Evolutionary conservation across 1,140 invertebrate species (phyloP).

Genomic region (Dufourea novaeangliae): DNA sequence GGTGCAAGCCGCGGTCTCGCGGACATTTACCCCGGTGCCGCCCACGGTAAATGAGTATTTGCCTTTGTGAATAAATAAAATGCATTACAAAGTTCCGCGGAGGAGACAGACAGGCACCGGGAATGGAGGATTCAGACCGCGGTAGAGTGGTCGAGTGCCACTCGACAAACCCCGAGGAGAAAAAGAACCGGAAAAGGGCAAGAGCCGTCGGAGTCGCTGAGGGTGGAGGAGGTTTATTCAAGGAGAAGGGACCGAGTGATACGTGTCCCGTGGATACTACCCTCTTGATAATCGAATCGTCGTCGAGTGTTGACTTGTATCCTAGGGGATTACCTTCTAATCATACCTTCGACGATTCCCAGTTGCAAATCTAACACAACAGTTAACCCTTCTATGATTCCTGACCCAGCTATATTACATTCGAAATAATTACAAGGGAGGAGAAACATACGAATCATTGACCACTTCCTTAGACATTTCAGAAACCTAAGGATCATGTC

Average conservation of each 20-base stretch:
- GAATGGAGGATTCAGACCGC: constrained; percentile 20
- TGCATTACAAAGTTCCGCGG: constrained; percentile 74
- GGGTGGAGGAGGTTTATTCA: constrained; percentile 1
- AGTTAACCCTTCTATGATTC: no score
- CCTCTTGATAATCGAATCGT: constrained; percentile 18
- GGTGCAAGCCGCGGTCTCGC: constrained; percentile 14
- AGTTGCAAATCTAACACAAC: no score
- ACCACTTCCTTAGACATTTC: no score
- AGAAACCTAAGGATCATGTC: no score
- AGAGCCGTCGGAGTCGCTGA: not conserved
- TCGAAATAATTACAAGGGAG: no score
- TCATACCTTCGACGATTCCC: not conserved
- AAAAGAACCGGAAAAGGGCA: constrained; percentile 16
- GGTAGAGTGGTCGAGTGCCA: constrained; percentile 20
- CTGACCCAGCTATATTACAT: no score
- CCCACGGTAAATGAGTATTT: constrained; percentile 78
- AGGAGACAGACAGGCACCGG: not conserved
- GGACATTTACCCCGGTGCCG: constrained; percentile 60
- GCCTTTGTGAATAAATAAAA: constrained; percentile 82
- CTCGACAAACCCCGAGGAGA: constrained; percentile 26
- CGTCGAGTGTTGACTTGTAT: not conserved
- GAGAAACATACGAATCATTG: no score
- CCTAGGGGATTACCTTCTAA: not conserved
- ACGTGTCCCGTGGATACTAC: not conserved
- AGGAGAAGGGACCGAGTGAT: not conserved